Conservation (phyloP, 2,797 vertebrate species). For the Apogon hyalosoma region DNA sequence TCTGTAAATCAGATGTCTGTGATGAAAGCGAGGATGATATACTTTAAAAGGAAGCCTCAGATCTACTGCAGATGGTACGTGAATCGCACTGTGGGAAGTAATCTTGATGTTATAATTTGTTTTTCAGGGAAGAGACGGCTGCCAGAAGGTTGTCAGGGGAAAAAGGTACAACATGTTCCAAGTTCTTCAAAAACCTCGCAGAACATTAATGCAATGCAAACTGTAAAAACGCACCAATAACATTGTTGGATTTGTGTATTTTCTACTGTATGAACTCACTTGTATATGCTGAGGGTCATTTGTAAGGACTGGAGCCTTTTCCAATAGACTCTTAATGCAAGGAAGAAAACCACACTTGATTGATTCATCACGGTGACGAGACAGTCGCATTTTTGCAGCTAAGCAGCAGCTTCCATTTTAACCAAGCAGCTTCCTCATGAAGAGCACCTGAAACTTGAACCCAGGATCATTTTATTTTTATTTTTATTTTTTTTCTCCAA, state of each 20-base stretch:
- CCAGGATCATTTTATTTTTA: neutral
- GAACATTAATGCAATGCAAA: conserved; percentile 6
- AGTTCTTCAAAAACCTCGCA: conserved; percentile 2
- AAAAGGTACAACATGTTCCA: neutral
- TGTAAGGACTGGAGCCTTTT: conserved; percentile 22
- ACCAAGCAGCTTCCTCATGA: no score
- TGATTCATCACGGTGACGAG: conserved; percentile 39
- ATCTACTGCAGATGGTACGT: neutral
- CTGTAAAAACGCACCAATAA: conserved; percentile 4
- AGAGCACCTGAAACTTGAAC: no score
- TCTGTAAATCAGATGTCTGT: neutral
- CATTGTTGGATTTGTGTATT: conserved; percentile 31
- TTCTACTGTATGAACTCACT: no score
- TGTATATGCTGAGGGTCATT: conserved; percentile 17
- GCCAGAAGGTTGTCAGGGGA: neutral
- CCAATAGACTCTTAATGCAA: conserved; percentile 33
- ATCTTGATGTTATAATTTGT: neutral
- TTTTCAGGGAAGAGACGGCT: neutral
- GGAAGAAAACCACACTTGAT: conserved; percentile 30
- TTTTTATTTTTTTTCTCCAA: no score
- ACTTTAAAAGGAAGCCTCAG: neutral
- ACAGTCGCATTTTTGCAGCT: conserved; percentile 16
- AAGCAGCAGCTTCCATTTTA: neutral
- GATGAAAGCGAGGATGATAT: conserved; percentile 5
- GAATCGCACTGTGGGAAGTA: neutral